These are phyloP conservation scores for Hippotragus niger DNA, from an alignment of 2,113 vertebrate species.

Conservation along the genomic window DNA sequence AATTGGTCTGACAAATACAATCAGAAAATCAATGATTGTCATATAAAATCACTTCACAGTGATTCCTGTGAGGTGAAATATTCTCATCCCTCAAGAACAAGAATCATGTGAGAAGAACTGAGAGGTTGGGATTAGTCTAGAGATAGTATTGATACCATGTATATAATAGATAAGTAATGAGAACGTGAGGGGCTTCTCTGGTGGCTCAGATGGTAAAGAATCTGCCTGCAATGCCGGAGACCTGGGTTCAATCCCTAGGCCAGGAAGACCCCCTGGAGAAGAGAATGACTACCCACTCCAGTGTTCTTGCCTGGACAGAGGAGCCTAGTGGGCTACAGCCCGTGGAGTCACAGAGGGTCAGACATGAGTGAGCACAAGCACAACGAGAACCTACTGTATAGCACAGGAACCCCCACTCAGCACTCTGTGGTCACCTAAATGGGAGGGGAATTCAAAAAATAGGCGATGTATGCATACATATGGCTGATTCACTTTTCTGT, in stretches of 20 bases:
- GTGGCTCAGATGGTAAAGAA: not conserved
- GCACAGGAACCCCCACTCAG: not conserved
- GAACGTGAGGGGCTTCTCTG: not conserved
- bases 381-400: not conserved
- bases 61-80: not conserved
- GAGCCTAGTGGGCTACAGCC: not conserved
- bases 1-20: not conserved
- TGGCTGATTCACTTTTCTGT: not conserved
- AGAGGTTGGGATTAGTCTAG: not conserved
- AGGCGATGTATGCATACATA: not conserved
- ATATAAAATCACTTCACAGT: not conserved
- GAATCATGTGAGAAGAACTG: not conserved
- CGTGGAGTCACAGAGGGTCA: not conserved
- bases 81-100: not conserved
- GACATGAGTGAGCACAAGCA: not conserved
- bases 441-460: not conserved
- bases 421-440: not conserved
- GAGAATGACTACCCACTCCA: not conserved
- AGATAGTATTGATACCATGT: not conserved
- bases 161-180: not conserved
- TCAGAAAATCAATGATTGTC: not conserved
- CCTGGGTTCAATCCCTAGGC: not conserved
- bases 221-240: not conserved
- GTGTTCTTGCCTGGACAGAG: not conserved
- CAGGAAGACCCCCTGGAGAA: not conserved